phyloP scores from a whole-genome alignment of 2,113 vertebrate species.

The Rattus rattus region DNA sequence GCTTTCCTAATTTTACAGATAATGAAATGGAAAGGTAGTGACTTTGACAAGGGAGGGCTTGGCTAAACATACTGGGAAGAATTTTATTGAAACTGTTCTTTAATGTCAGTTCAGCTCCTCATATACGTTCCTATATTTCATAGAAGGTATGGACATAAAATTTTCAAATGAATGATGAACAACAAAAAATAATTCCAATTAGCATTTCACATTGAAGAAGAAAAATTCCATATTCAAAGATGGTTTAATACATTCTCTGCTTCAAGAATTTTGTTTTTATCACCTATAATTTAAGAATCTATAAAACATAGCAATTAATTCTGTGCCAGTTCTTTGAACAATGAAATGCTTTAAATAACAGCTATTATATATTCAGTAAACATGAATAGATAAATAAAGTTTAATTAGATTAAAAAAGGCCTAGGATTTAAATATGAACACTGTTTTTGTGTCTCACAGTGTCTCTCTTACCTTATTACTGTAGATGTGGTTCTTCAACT shows the following conservation, averaged over 20 bases:
- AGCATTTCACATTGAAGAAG: background rate
- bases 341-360: background rate
- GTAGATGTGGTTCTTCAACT: background rate
- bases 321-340: background rate
- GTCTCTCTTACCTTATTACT: background rate
- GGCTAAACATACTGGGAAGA: background rate
- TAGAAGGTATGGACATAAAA: background rate
- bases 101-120: background rate
- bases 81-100: constrained; percentile 46
- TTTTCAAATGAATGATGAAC: constrained; percentile 27
- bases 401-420: background rate
- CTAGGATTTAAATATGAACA: background rate
- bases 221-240: constrained; percentile 12
- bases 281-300: background rate
- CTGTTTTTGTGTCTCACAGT: background rate
- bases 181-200: constrained; percentile 19
- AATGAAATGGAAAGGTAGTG: background rate
- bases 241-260: constrained; percentile 27
- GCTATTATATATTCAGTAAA: background rate
- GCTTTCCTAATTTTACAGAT: background rate
- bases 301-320: background rate
- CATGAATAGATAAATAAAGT: background rate
- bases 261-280: constrained; percentile 11
- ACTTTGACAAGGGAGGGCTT: constrained; percentile 28
- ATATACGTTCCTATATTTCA: background rate